Percentiles rank a stretch among this genome's conserved stretches.
phyloP scores from a whole-genome alignment of 2,888 invertebrate genomes.

The Hydrotaea diabolus region DNA sequence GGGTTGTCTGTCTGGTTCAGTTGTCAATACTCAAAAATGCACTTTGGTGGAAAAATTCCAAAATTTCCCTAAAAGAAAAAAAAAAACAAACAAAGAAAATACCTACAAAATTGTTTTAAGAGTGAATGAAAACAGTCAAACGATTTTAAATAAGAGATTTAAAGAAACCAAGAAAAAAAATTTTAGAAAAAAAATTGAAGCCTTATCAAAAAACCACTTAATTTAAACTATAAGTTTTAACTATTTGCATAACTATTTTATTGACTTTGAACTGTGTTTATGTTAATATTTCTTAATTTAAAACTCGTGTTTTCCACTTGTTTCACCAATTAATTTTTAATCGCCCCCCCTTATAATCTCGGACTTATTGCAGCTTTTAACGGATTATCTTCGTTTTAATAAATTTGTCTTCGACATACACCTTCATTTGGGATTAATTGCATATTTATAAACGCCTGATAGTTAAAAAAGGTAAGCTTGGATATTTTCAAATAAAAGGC shows the following conservation, averaged over 20 bases:
- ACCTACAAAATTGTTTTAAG: neutral
- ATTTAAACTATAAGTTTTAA: too few species aligned
- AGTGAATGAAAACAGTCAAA: conserved; percentile 1
- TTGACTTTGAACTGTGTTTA: neutral
- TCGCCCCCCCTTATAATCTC: conserved; percentile 30
- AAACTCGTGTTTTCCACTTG: neutral
- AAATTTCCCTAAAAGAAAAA: neutral
- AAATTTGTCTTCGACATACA: neutral
- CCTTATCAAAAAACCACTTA: too few species aligned
- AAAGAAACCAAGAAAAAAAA: neutral
- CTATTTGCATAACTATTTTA: too few species aligned
- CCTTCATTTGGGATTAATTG: conserved; percentile 57
- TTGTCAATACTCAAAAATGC: neutral
- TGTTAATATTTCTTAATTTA: neutral
- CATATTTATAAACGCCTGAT: conserved; percentile 26
- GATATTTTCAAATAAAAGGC: too few species aligned
- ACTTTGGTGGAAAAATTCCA: neutral
- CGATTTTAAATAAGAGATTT: neutral
- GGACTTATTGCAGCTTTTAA: conserved; percentile 62
- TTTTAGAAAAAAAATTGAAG: too few species aligned
- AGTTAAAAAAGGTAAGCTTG: conserved; percentile 59
- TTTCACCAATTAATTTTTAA: neutral
- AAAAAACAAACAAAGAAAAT: neutral
- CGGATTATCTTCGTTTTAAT: conserved; percentile 23
- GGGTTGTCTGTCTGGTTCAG: neutral